Percentiles rank a stretch among this genome's conserved stretches.
Conservation (phyloP, 2,113 vertebrate genomes). For the Sinocyclocheilus rhinocerous region DNA sequence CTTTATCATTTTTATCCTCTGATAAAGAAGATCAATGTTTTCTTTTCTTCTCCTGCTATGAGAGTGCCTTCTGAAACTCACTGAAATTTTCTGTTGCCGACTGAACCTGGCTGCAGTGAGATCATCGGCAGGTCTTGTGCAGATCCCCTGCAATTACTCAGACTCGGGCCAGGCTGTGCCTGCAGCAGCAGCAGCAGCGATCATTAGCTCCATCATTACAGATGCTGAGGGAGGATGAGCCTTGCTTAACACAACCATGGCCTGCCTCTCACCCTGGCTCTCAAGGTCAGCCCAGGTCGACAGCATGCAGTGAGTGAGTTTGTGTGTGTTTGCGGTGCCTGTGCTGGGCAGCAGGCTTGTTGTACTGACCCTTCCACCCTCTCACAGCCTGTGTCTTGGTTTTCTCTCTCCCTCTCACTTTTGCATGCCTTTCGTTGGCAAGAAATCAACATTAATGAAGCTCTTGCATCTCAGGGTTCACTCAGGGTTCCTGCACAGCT, state of each 20-base stretch:
- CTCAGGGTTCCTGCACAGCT: conserved; percentile 3
- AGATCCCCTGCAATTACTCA: conserved; percentile 15
- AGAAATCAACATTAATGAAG: conserved; percentile 83
- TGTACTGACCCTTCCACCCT: conserved; percentile 39
- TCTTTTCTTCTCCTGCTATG: conserved; percentile 51
- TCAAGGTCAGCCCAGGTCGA: conserved; percentile 58
- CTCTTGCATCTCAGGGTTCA: conserved; percentile 64
- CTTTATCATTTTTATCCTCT: conserved; percentile 59
- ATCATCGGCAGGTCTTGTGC: not conserved
- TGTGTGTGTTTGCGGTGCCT: not conserved
- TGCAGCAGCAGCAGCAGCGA: not conserved
- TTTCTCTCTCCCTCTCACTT: conserved; percentile 1
- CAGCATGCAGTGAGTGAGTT: conserved; percentile 22
- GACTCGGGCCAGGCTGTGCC: not conserved
- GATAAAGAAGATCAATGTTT: conserved; percentile 70
- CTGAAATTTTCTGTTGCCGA: not conserved
- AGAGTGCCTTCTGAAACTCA: conserved; percentile 41
- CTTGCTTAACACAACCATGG: conserved; percentile 60
- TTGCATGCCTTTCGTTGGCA: conserved; percentile 69
- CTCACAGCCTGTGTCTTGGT: not conserved
- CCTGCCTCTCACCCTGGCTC: conserved; percentile 60
- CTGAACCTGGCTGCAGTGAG: not conserved
- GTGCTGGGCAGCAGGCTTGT: conserved; percentile 27
- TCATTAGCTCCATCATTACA: conserved; percentile 69
- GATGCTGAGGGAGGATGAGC: conserved; percentile 65